Base-by-base conservation (phyloP, 30 jellyfish, hydroid and myxozoan species). In the Chrysaora quinquecirrha region DNA sequence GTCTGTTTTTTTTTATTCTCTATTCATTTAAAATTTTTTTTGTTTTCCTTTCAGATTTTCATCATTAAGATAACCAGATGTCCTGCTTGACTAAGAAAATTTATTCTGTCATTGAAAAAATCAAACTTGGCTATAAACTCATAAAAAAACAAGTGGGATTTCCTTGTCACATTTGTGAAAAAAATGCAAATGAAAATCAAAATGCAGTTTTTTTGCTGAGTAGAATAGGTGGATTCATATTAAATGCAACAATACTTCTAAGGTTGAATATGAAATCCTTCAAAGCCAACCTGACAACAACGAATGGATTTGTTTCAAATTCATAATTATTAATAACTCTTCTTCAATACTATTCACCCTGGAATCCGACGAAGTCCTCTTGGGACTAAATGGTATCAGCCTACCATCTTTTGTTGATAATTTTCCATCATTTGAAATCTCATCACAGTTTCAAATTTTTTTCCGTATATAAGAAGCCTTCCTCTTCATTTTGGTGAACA, bases 301-400 rank as follows among this genome's bases (percentile, higher is more conserved):
- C 9, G 29, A 69, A 34, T 69, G 65, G 86, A 34, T 76, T 25
- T 76, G 88, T 52, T 74, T 76, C 25, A 1, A 52, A 27, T 76
- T 70, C 71, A 58, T 73, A 32, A 62, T 76, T 3, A n/a, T 18
- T 2, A 56, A 76, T 34, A 58, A 50, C 67, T 50, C 88, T 46
- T n/a, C 30, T 52, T 38, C 54, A 20, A 0, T 60, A 34, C 78
- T 79, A 33, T 76, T 76, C 71, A 76, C 79, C 71, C 27, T 76
- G 73, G 69, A 58, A 60, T 24, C 88, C 61, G 88, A 60, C 79
- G 54, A 24, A 20, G 24, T 56, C 71, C 70, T 76, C 19, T 27
- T 14, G 10, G 78, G 32, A 31, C 22, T 62, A 30, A 76, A 76
- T 60, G 46, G 64, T 43, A 75, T 50, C 7, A 31, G 58, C 46